A percentile compares a stretch with the other conserved stretches of the same genome.
Conservation (phyloP, 2,797 vertebrate genomes). For the Xerus rutilus region DNA sequence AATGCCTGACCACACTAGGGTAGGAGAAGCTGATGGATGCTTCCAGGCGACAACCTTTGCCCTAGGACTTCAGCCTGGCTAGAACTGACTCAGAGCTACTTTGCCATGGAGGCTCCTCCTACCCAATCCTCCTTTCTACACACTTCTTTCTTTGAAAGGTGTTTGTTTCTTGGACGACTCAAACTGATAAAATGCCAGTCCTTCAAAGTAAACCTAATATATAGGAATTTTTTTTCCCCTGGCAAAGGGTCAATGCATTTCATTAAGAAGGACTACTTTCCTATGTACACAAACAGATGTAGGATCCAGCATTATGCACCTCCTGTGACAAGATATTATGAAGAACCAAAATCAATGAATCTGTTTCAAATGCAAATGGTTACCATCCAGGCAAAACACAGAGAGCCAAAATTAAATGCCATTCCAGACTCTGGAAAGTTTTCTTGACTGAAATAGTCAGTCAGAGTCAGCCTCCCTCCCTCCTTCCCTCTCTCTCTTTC, state of each 20-base stretch:
- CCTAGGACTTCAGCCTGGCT: rapidly evolving
- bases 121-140: background rate
- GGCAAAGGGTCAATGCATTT: background rate
- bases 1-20: no score
- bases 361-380: constrained; percentile 73
- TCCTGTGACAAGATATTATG: background rate
- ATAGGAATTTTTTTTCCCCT: background rate
- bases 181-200: background rate
- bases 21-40: rapidly evolving
- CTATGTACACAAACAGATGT: background rate
- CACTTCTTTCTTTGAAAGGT: background rate
- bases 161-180: background rate
- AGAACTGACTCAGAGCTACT: background rate
- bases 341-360: constrained; percentile 68
- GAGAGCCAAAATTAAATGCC: constrained; percentile 54
- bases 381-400: background rate
- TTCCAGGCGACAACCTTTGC: background rate
- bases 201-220: background rate
- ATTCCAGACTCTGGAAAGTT: constrained; percentile 30
- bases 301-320: background rate
- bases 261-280: background rate
- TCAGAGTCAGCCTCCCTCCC: no score
- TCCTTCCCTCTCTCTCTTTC: no score
- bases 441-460: constrained; percentile 56
- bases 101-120: rapidly evolving